These are phyloP conservation scores for Ichneumoninae sp. DNA, from an alignment of 2,888 invertebrate species.

Conservation along the genomic window DNA sequence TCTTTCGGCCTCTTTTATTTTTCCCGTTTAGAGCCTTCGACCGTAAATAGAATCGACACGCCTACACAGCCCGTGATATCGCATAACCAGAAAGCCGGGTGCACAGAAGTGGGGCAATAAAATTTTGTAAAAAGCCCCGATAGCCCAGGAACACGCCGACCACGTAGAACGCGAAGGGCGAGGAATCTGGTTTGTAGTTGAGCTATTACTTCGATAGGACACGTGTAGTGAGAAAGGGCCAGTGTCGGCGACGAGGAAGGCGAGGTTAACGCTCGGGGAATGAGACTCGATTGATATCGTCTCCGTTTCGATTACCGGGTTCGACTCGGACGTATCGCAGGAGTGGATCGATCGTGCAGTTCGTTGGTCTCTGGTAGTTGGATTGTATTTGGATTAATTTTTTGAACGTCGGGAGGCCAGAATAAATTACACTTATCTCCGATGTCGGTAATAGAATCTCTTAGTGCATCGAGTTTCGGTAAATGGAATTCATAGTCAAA, in stretches of 20 bases:
- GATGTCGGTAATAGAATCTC: background rate
- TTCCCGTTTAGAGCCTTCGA: constrained; percentile 54
- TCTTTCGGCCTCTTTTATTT: constrained; percentile 29
- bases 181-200: constrained; percentile 43
- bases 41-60: constrained; percentile 69
- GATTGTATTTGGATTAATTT: constrained; percentile 9
- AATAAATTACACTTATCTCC: background rate
- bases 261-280: constrained; percentile 56
- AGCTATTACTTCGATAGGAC: constrained; percentile 20
- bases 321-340: background rate
- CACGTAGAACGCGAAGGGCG: constrained; percentile 25
- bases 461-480: background rate
- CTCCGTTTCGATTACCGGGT: constrained; percentile 45
- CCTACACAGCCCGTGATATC: constrained; percentile 67
- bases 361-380: constrained; percentile 14
- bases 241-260: constrained; percentile 38
- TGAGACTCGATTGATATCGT: constrained; percentile 54
- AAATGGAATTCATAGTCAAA: background rate
- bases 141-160: constrained; percentile 40
- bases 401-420: background rate
- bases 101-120: constrained; percentile 60
- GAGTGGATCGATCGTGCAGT: background rate
- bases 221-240: constrained; percentile 32
- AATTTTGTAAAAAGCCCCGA: constrained; percentile 66
- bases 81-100: constrained; percentile 56